Base-by-base conservation (phyloP, 1,140 invertebrate species). In the Eupeodes corollae region DNA sequence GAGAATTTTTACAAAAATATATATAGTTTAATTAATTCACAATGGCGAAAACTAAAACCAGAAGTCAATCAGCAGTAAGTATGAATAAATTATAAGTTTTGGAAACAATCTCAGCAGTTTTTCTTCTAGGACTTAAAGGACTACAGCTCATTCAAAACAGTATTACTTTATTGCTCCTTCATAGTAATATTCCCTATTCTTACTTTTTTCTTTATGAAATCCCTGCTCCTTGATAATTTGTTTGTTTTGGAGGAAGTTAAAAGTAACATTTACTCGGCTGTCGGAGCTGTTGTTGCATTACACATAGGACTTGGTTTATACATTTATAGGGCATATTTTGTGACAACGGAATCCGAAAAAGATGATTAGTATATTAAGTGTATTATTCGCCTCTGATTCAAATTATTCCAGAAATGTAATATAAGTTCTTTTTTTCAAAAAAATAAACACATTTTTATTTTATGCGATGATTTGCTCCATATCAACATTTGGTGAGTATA, bases 251-350 rank as follows among this genome's bases (percentile, higher is more conserved):
- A 75, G 41, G 71, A 74, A 32, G 65, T 84, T 34, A 68, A 74
- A 13, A 83, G 80, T 50, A 87, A 84, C 67, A 80, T 88, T 38
- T 85, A 80, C 58, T 77, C 84, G 13, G 84, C 84, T 37, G 75
- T 82, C 16, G 73, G 79, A 45, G 79, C 84, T 5, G 75, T 88
- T 9, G 52, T 84, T 2, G 75, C 82, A 12, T 63, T 88, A 34
- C 84, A 88, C 59, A 52, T 84, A 37, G 82, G 82, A 9, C 55
- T 87, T 33, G 84, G 79, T n/a, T 63, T 83, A 19, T 87, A 85
- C 58, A 86, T 88, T 60, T 84, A 82, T 53, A 76, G 73, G 55
- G 84, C 84, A 2, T 87, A 86, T 58, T 82, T 75, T 52, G 77
- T n/a, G 56, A 46, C 2, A 5, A 12, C 12, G 34, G 10, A 8